Evolutionary conservation across 1,140 invertebrate genomes (phyloP).

Genomic region (Bilobella aurantiaca): DNA sequence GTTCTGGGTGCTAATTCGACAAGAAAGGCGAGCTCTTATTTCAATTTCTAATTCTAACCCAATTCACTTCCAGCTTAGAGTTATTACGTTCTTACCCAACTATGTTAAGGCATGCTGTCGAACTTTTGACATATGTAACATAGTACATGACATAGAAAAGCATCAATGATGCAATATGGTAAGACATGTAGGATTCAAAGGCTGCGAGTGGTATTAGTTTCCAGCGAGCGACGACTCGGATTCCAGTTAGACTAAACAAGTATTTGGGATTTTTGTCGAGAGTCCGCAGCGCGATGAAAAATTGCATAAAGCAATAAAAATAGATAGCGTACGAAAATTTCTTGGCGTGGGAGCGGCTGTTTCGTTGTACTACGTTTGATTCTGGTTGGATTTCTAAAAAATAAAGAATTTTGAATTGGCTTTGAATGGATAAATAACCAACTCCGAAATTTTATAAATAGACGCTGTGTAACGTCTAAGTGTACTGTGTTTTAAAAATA

Average conservation of each 20-base stretch:
- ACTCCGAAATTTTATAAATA: no score
- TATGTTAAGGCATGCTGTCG: not conserved
- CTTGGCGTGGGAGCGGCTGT: not conserved
- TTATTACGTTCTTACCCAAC: not conserved
- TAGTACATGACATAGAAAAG: not conserved
- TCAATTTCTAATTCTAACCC: not conserved
- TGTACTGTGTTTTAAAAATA: no score
- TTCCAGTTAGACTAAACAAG: not conserved
- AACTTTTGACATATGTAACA: not conserved
- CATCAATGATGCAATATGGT: not conserved
- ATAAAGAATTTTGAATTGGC: no score
- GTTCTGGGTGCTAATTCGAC: not conserved
- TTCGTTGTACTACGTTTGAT: not conserved
- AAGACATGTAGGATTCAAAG: slow-evolving; percentile 6
- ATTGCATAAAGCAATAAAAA: not conserved
- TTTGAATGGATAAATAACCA: no score
- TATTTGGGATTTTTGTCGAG: slow-evolving; percentile 2
- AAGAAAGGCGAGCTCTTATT: not conserved
- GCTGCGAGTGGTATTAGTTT: not conserved
- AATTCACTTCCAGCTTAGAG: no score
- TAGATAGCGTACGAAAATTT: not conserved
- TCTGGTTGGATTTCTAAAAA: not conserved
- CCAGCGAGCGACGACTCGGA: not conserved
- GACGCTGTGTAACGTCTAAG: no score
- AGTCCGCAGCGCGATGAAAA: not conserved